Base-by-base conservation (phyloP, 2,797 vertebrate species). In the Petrocephalus sullivani region DNA sequence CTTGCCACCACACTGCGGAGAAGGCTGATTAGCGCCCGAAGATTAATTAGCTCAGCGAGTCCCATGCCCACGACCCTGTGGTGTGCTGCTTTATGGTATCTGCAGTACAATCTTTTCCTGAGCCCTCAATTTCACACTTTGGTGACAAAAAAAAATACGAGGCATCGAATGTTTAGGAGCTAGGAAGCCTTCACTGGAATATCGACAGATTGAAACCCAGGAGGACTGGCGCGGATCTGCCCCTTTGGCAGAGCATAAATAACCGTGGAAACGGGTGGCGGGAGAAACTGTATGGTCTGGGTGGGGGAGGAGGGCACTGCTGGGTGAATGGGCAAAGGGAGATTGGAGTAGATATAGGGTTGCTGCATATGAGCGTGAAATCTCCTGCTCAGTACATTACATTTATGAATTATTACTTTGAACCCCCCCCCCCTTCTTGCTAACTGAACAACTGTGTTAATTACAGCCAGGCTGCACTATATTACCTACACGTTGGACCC, bases 71-170 rank as follows among this genome's bases (percentile, higher is more conserved):
- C 1, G 33, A 75, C 33, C 51, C 41, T 33, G 46, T 56, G n/a
- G 1, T 56, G 6, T 56, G 9, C 8, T 21, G 82, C 53, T 85
- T 57, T 28, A 33, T 54, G 83, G 23, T 7, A n/a, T 33, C 51
- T 28, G 53, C 49, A 56, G 49, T 28, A 33, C 23, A 16, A 16
- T 10, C 83, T 54, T 16, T 54, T 8, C 46, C 81, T 84, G 51
- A 51, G 81, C n/a, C 81, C 81, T 84, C 81, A 23, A 54, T 51
- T 84, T 84, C 81, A 51, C 41, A 84, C 67, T 75, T 75, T 75
- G 33, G 33, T 41, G 33, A 75, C 67, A 75, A 75, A 75, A 75
- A 75, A 51, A 75, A 41, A 16, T 75, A 41, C 64, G 14, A 71
- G 81, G 81, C 49, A 83, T 49, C 4, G 19, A 83, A 41, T 75